Evolutionary conservation across 2,888 invertebrate species (phyloP).

Genomic region (Cephus runcator): DNA sequence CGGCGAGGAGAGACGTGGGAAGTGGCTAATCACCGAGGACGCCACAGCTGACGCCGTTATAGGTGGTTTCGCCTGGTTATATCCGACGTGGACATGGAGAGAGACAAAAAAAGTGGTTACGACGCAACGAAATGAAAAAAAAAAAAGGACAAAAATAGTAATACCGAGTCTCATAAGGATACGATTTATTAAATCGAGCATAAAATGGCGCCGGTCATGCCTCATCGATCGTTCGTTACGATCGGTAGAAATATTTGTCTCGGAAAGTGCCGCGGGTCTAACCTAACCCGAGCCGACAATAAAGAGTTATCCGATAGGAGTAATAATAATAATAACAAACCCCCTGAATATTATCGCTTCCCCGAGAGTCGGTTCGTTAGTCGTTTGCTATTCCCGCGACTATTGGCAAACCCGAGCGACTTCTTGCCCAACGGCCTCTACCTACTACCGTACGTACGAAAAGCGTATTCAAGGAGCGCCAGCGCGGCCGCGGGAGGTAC

Average conservation of each 20-base stretch:
- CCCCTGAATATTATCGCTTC: background rate
- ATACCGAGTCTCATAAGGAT: background rate
- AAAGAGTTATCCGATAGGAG: background rate
- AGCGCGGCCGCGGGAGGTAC: background rate
- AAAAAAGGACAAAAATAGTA: background rate
- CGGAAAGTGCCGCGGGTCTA: too few relatives aligned
- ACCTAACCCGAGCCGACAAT: too few relatives aligned
- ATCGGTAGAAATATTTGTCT: too few relatives aligned
- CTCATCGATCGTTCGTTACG: too few relatives aligned
- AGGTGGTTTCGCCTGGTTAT: background rate
- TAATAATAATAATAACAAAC: background rate
- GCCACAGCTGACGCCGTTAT: slow-evolving; percentile 23
- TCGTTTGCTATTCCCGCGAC: background rate
- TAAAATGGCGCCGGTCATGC: too few relatives aligned
- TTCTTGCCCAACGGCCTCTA: background rate
- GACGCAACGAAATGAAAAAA: too few relatives aligned
- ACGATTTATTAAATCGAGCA: too few relatives aligned
- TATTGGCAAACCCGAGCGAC: background rate
- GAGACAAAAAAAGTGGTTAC: background rate
- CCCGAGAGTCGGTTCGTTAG: background rate
- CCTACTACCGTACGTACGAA: background rate
- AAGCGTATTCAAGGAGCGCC: background rate
- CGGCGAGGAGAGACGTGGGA: slow-evolving; percentile 37
- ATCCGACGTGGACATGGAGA: background rate
- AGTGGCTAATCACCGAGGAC: slow-evolving; percentile 46